phyloP scores from a whole-genome alignment of 2,888 invertebrate species.

The Drosophila ezoana region DNA sequence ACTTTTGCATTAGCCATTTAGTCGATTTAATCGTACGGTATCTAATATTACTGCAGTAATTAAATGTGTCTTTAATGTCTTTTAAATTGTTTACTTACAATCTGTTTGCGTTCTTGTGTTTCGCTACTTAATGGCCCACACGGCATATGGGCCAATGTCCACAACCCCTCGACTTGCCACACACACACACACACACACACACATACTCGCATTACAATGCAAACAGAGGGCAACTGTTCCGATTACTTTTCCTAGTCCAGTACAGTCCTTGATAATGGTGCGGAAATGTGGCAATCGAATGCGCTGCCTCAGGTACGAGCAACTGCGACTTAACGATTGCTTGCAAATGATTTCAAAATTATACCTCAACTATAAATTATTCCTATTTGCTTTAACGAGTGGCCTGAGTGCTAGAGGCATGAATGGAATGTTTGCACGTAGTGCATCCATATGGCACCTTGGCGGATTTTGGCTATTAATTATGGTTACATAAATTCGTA shows the following conservation, averaged over 20 bases:
- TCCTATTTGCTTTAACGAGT: background rate
- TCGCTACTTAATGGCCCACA: conserved; percentile 23
- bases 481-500: background rate
- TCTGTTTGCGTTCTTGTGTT: conserved; percentile 2
- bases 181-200: too few species aligned
- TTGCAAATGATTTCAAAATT: conserved; percentile 2
- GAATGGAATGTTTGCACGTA: background rate
- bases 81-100: conserved; percentile 34
- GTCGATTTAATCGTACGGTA: conserved; percentile 14
- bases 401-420: background rate
- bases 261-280: conserved; percentile 9
- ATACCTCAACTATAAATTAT: background rate
- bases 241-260: conserved; percentile 20
- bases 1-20: conserved; percentile 25
- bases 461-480: background rate
- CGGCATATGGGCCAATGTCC: conserved; percentile 15
- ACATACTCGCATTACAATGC: conserved; percentile 43
- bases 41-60: conserved; percentile 26
- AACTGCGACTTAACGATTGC: background rate
- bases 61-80: conserved; percentile 23
- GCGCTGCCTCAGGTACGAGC: conserved; percentile 4
- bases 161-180: conserved; percentile 6
- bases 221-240: conserved; percentile 17
- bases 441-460: background rate
- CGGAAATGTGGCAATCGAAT: conserved; percentile 20